Evolutionary conservation across 1,140 invertebrate species (phyloP).

Genomic region (Melipona quadrifasciata): DNA sequence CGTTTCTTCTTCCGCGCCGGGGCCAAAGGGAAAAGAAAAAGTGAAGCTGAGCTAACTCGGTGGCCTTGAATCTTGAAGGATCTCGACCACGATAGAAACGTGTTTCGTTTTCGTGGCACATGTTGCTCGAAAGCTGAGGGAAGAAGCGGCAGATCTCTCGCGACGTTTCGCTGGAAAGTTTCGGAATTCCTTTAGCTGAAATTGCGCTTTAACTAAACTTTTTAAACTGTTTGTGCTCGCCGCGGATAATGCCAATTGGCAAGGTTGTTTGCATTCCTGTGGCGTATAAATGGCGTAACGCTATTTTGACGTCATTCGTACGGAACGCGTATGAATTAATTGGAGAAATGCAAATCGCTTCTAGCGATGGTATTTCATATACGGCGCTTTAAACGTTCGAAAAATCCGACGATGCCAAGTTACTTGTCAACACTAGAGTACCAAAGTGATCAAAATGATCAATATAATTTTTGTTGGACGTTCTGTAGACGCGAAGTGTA

Average conservation of each 20-base stretch:
- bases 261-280: too few relatives aligned
- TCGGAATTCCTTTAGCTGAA: background rate
- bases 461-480: too few relatives aligned
- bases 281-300: too few relatives aligned
- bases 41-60: slow-evolving; percentile 6
- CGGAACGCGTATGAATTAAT: too few relatives aligned
- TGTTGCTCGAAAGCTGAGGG: background rate
- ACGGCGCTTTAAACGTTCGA: background rate
- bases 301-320: too few relatives aligned
- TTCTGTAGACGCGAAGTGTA: too few relatives aligned
- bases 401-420: background rate
- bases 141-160: background rate
- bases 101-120: background rate
- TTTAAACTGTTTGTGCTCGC: too few relatives aligned
- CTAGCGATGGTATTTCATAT: too few relatives aligned
- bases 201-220: too few relatives aligned
- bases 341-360: too few relatives aligned
- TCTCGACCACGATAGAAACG: background rate
- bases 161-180: background rate
- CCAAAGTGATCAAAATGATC: too few relatives aligned
- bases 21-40: background rate
- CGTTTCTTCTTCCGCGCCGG: background rate
- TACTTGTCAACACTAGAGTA: background rate
- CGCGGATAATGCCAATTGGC: too few relatives aligned
- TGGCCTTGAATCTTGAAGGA: slow-evolving; percentile 17